Evolutionary conservation across 2,888 invertebrate species (phyloP), one percentile per base, ranked within the genome.

Genomic region (Formica aserva): DNA sequence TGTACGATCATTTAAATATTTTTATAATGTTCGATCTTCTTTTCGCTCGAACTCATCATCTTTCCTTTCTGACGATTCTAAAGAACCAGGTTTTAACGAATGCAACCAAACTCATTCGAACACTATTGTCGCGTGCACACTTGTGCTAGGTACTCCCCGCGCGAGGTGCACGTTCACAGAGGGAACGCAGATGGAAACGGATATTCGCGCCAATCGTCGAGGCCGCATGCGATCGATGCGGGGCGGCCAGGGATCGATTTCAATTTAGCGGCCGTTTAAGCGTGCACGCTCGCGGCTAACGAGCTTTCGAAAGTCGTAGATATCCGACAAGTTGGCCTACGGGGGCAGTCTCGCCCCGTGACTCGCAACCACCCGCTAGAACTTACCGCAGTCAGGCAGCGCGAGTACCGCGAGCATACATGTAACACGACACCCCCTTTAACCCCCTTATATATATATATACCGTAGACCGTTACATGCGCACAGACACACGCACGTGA

Each of bases 261-360:
- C 94, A 94, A 94, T 94, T 94, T 94, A 94, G 92, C 93, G 84
- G 93, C 93, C 93, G 92, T 94, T 94, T 92, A 94, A 92, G 91
- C 91, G 90, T 92, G 93, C 94, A 92, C 91, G 92, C 91, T 92
- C 92, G 89, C 90, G 88, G 92, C 92, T 94, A 94, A 94, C 94
- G 94, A 94, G 94, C 94, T 94, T 94, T 94, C 94, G 92, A 94
- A 94, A 94, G 93, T 94, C 94, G 92, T 92, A 93, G 94, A 94
- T 94, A 94, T 91, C 92, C 93, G 93, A 93, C 94, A 93, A 94
- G 93, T 94, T 93, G 93, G 93, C 91, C 91, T 91, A 87, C 89
- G 55, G 83, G 87, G 75, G 83, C 82, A 83, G 83, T 86, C 90
- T 83, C 88, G 85, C 83, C 88, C 83, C 88, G 85, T 82, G 84